These are phyloP conservation scores for Rallus limicola DNA, from an alignment of 2,113 vertebrate genomes.

Conservation along the genomic window DNA sequence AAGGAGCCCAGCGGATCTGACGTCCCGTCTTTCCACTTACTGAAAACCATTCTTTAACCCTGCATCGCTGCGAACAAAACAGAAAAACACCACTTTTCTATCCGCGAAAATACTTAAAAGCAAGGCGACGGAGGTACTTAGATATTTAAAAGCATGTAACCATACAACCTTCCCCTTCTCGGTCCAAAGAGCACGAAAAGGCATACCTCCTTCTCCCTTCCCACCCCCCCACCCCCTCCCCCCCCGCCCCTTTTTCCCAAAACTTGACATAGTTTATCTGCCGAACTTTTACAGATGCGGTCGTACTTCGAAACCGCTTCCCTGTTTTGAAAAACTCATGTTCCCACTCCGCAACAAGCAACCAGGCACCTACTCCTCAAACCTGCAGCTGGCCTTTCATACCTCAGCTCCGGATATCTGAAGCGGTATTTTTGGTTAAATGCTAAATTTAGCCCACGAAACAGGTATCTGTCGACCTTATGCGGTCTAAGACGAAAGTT, in stretches of 20 bases:
- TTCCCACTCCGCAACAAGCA: neutral
- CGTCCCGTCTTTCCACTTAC: neutral
- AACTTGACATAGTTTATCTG: neutral
- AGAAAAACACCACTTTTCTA: neutral
- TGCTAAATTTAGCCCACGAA: neutral
- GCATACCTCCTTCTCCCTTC: neutral
- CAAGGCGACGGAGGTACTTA: neutral
- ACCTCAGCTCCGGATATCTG: neutral
- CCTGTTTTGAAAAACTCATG: neutral
- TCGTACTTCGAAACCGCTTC: neutral
- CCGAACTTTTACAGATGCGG: neutral
- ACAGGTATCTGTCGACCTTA: neutral
- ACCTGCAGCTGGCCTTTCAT: neutral
- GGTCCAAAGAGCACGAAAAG: neutral
- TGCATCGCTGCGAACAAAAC: neutral
- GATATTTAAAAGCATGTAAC: neutral
- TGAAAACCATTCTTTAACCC: neutral
- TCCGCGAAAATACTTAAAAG: neutral
- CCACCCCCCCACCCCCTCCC: too few relatives aligned
- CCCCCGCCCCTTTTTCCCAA: neutral
- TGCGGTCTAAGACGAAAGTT: neutral
- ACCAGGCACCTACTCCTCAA: neutral
- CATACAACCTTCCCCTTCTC: neutral
- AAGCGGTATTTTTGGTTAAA: neutral
- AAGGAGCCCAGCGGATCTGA: neutral